Evolutionary conservation across 2,797 vertebrate species (phyloP).

Genomic region (Tenualosa ilisha): DNA sequence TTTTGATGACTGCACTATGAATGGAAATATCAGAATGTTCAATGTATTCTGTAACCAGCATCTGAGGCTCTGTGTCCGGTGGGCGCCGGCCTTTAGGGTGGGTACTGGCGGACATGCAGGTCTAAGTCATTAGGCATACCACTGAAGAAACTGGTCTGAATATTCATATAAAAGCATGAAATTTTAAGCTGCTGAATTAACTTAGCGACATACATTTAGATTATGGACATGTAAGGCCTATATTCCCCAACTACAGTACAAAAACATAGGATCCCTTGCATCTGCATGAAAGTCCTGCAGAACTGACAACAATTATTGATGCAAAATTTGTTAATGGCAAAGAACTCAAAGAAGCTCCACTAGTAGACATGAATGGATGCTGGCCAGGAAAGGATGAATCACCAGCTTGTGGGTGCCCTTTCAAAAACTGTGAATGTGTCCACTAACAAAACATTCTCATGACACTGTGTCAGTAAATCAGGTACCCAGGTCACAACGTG

Average conservation of each 20-base stretch:
- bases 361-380: background rate
- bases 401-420: background rate
- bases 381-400: background rate
- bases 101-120: background rate
- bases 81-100: background rate
- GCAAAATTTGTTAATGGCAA: background rate
- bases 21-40: no score
- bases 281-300: background rate
- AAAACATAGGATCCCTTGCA: background rate
- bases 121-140: background rate
- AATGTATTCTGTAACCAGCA: no score
- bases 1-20: no score
- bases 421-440: background rate
- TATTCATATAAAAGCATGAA: background rate
- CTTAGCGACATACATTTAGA: background rate
- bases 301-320: background rate
- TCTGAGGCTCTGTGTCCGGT: no score
- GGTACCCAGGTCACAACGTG: background rate
- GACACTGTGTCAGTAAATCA: background rate
- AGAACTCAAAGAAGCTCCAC: background rate
- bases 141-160: background rate
- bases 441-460: background rate
- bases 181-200: background rate
- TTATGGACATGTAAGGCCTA: background rate
- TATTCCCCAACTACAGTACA: background rate